These are phyloP conservation scores for Agrenia bidenticulata DNA, from an alignment of 2,888 invertebrate genomes.

Conservation along the genomic window DNA sequence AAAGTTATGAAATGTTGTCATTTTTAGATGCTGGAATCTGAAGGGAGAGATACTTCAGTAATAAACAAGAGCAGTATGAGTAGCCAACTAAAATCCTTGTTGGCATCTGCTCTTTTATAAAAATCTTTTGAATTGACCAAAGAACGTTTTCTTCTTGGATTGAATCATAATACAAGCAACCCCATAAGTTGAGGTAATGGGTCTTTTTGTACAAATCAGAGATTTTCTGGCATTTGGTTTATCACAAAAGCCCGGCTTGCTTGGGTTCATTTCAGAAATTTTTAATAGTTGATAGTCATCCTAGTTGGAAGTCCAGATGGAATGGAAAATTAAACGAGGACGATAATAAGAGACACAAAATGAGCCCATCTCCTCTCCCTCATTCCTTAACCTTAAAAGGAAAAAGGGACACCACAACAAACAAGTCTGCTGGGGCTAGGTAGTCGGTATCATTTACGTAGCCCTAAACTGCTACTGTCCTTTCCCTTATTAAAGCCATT, in stretches of 20 bases:
- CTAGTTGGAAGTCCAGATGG: constrained; percentile 4
- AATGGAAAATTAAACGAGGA: constrained; percentile 9
- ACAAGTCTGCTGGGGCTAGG: too few relatives aligned
- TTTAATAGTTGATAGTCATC: constrained; percentile 12
- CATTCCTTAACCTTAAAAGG: background rate
- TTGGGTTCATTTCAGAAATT: constrained; percentile 5
- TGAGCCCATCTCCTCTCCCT: constrained; percentile 6
- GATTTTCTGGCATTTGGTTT: constrained; percentile 15
- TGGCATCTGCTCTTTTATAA: too few relatives aligned
- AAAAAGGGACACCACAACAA: background rate
- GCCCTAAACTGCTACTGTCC: too few relatives aligned
- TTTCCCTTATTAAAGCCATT: background rate
- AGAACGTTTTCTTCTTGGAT: background rate
- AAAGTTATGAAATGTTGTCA: too few relatives aligned
- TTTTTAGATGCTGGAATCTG: too few relatives aligned
- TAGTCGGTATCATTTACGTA: too few relatives aligned
- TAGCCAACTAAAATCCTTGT: too few relatives aligned
- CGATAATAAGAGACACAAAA: background rate
- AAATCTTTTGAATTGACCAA: too few relatives aligned
- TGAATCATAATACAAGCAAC: background rate
- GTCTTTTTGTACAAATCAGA: background rate
- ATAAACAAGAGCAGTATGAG: too few relatives aligned
- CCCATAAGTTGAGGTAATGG: constrained; percentile 1
- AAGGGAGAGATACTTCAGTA: too few relatives aligned
- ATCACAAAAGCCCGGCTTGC: background rate